These are phyloP conservation scores for Dendronephthya gigantea DNA, from an alignment of 64 coral and sea anemone species.

Conservation along the genomic window DNA sequence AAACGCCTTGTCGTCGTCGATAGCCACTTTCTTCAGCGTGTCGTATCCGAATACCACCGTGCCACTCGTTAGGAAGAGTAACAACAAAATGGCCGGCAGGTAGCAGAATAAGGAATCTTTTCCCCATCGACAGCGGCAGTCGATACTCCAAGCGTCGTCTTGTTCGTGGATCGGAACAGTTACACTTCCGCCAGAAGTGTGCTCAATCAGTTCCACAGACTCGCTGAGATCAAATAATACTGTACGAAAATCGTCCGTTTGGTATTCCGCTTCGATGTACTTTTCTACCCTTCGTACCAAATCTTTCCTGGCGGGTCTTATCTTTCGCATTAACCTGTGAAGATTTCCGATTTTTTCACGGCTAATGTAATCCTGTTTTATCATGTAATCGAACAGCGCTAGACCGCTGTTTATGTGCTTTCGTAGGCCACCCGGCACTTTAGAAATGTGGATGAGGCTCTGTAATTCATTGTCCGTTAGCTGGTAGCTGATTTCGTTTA, in stretches of 20 bases:
- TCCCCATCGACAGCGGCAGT: not conserved
- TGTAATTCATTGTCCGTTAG: not conserved
- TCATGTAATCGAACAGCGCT: not conserved
- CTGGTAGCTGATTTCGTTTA: not conserved
- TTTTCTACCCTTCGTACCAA: not conserved
- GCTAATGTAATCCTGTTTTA: not conserved
- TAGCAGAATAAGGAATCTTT: not conserved
- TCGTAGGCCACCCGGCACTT: not conserved
- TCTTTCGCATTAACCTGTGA: not conserved
- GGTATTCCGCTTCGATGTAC: not conserved
- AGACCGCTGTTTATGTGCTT: not conserved
- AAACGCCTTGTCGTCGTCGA: not conserved
- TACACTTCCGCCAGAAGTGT: not conserved
- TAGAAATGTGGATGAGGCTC: not conserved
- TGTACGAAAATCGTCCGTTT: not conserved
- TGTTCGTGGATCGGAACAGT: not conserved
- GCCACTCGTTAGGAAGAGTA: not conserved
- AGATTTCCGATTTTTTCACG: not conserved
- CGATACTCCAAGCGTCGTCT: not conserved
- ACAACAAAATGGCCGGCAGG: not conserved
- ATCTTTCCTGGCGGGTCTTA: not conserved
- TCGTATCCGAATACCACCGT: not conserved
- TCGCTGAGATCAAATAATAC: not conserved
- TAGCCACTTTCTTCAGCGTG: not conserved
- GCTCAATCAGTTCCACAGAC: not conserved